Evolutionary conservation across 2,113 vertebrate species (phyloP), one percentile per base, ranked within the genome.

Genomic region (Pelecanoides urinatrix): DNA sequence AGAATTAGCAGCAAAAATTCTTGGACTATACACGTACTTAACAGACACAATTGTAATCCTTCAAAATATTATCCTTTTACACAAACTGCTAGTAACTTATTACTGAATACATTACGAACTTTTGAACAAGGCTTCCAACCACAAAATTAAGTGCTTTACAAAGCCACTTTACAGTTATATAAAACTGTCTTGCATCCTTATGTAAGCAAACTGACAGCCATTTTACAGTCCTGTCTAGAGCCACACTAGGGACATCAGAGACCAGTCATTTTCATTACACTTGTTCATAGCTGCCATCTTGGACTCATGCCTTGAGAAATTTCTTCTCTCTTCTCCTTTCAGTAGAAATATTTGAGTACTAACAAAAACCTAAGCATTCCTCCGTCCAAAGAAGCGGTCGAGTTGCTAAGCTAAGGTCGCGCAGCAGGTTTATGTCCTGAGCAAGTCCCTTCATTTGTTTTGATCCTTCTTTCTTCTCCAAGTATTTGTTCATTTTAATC

Each of bases 401-500:
- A 80, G 23, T 36, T 80, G 68, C 62, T 85, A 59, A 59, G 81
- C 25, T 74, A 59, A 92, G 65, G 76, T 75, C 77, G 85, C 44
- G 32, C 20, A 52, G 72, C 17, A 72, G 52, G 34, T 91, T 19
- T 81, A 30, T 47, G 44, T 26, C n/a, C 71, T 32, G 7, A 75
- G 21, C 29, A 82, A 81, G 56, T 73, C 45, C 29, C 27, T 61
- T 58, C 13, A 20, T 38, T 80, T 68, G 56, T 76, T 86, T 73
- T 76, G 55, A 80, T 25, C 40, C 56, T 71, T 62, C 68, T 16
- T 86, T 63, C 68, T 59, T 92, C 56, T 85, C n/a, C 80, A 94
- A 94, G 49, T 71, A 94, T 87, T 94, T 91, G 79, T 30, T 77
- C 44, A 49, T 72, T 92, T 95, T 66, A 82, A 89, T 44, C 66